Evolutionary conservation across 2,888 invertebrate genomes (phyloP).

Genomic region (Horisme vitalbata): DNA sequence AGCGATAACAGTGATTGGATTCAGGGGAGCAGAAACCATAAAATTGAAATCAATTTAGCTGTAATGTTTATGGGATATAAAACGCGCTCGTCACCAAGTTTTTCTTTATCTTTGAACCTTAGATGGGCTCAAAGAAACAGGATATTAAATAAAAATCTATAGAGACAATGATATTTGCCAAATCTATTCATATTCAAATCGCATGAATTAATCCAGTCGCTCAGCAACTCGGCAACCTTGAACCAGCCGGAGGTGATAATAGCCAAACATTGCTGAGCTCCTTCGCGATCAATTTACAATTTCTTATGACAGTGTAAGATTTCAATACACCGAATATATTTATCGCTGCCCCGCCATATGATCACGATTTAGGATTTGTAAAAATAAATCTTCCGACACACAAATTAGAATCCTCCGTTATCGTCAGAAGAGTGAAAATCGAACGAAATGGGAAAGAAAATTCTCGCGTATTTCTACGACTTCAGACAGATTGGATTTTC

Average conservation of each 20-base stretch:
- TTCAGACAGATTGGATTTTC: conserved; percentile 55
- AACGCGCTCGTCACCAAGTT: conserved; percentile 64
- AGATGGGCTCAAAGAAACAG: conserved; percentile 3
- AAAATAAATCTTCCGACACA: conserved; percentile 47
- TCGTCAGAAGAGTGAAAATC: conserved; percentile 54
- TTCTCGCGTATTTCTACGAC: conserved; percentile 65
- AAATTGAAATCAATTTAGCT: conserved; percentile 81
- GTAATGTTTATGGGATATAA: conserved; percentile 78
- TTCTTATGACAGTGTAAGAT: conserved; percentile 72
- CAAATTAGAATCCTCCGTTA: conserved; percentile 49
- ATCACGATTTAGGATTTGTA: conserved; percentile 72
- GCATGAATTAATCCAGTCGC: conserved; percentile 20
- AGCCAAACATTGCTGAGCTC: conserved; percentile 58
- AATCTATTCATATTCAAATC: conserved; percentile 22
- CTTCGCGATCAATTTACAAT: conserved; percentile 63
- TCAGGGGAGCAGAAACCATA: conserved; percentile 80
- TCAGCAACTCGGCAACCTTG: conserved; percentile 29
- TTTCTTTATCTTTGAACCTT: conserved; percentile 53
- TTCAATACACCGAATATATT: conserved; percentile 77
- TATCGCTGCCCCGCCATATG: conserved; percentile 69
- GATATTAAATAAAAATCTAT: conserved; percentile 3
- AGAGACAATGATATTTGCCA: conserved; percentile 2
- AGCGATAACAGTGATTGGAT: conserved; percentile 81
- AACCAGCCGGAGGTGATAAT: conserved; percentile 43
- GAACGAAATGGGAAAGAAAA: conserved; percentile 42